Conservation (phyloP, 2,113 vertebrate genomes). For the Ondatra zibethicus region DNA sequence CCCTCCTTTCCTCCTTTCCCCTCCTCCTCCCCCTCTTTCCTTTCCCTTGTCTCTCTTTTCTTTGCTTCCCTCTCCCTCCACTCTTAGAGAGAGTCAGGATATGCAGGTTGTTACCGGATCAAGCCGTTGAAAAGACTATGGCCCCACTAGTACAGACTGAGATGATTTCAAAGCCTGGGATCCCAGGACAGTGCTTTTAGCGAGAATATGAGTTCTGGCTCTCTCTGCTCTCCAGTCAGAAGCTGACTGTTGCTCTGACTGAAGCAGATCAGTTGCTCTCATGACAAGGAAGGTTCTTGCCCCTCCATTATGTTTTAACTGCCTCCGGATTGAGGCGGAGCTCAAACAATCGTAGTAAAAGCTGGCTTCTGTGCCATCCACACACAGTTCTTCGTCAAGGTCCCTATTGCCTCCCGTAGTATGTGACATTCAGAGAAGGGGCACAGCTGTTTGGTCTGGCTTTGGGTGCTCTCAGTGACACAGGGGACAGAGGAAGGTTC, state of each 20-base stretch:
- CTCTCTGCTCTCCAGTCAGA: slow-evolving; percentile 20
- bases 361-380: neutral
- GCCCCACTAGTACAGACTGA: neutral
- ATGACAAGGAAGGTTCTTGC: slow-evolving; percentile 2
- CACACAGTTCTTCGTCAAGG: neutral
- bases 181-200: neutral
- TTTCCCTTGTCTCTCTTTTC: neutral
- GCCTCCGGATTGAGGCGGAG: slow-evolving; percentile 24
- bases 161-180: slow-evolving; percentile 25
- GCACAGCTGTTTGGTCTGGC: neutral
- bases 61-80: neutral
- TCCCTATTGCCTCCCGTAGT: neutral
- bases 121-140: neutral
- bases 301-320: slow-evolving; percentile 4
- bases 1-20: fast-evolving
- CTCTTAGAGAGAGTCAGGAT: neutral
- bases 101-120: neutral
- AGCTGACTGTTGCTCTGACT: too few relatives aligned
- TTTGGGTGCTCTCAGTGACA: neutral
- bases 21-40: neutral
- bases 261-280: slow-evolving; percentile 7
- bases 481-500: neutral
- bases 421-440: neutral
- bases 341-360: slow-evolving; percentile 9
- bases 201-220: slow-evolving; percentile 28